Percentiles rank a stretch among this genome's conserved stretches.
phyloP scores from a whole-genome alignment of 2,888 invertebrate species.

The Hypercompe scribonia region DNA sequence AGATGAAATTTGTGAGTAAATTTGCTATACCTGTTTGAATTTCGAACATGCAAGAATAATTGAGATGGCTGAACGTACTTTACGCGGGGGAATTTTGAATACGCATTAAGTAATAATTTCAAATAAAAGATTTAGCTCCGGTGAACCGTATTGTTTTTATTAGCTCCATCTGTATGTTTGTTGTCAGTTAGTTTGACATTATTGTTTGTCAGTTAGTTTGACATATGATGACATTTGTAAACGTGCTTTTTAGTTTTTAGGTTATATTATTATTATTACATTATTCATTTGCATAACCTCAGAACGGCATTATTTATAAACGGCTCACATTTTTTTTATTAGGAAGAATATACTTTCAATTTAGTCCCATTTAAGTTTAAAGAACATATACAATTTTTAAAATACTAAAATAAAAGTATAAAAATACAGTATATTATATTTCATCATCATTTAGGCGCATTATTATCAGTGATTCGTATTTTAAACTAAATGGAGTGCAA shows the following conservation, averaged over 20 bases:
- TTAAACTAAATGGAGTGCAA: too few relatives aligned
- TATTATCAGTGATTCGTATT: too few relatives aligned
- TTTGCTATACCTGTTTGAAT: constrained; percentile 26
- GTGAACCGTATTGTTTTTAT: not conserved
- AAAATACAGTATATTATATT: not conserved
- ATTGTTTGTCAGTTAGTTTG: too few relatives aligned
- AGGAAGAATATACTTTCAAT: not conserved
- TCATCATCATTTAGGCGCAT: not conserved
- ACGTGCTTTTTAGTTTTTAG: too few relatives aligned
- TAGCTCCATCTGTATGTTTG: too few relatives aligned
- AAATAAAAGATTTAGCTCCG: not conserved
- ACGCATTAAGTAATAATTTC: not conserved
- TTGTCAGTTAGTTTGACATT: too few relatives aligned
- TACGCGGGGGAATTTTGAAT: constrained; percentile 2
- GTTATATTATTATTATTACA: too few relatives aligned
- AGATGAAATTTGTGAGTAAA: constrained; percentile 46
- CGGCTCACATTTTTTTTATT: too few relatives aligned
- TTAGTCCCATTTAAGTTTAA: not conserved
- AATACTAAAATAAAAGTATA: not conserved
- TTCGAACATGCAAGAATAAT: constrained; percentile 8
- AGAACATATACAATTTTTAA: not conserved
- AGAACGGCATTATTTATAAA: too few relatives aligned
- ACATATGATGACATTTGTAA: too few relatives aligned
- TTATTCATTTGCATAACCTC: too few relatives aligned
- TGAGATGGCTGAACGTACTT: constrained; percentile 6